Percentiles rank a stretch among this genome's conserved stretches.
phyloP scores from a whole-genome alignment of 2,113 vertebrate species.

The Plecturocebus donacophilus region DNA sequence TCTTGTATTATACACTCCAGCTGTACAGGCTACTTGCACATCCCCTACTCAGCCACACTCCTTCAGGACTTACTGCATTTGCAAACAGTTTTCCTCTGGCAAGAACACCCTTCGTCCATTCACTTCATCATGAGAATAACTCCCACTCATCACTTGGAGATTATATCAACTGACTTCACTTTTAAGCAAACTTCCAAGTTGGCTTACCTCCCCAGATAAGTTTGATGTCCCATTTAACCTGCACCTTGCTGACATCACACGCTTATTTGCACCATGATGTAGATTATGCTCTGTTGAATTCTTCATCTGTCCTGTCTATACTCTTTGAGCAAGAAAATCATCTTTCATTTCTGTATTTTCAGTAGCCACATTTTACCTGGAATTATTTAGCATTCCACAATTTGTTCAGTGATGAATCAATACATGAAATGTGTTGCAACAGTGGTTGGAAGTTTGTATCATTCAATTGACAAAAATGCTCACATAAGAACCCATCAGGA shows the following conservation, averaged over 20 bases:
- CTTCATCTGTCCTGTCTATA: not conserved
- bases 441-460: not conserved
- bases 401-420: not conserved
- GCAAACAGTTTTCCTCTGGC: not conserved
- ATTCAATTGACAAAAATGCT: not conserved
- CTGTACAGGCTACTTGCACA: accelerated
- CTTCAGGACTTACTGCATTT: too few relatives aligned
- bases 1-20: not conserved
- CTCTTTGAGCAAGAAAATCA: not conserved
- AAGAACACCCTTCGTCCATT: not conserved
- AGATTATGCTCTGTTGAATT: not conserved
- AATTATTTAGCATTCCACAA: not conserved
- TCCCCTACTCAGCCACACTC: not conserved
- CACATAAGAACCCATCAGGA: not conserved
- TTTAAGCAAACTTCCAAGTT: not conserved
- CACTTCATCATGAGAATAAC: not conserved
- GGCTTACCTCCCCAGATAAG: not conserved
- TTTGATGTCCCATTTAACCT: not conserved
- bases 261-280: not conserved
- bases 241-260: not conserved
- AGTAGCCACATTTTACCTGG: not conserved
- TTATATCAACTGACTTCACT: not conserved
- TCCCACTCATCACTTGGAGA: not conserved
- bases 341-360: not conserved
- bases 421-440: not conserved